Percentiles rank a stretch among this genome's conserved stretches.
These are phyloP conservation scores for Callosobruchus maculatus DNA, from an alignment of 2,888 invertebrate species.

Conservation along the genomic window DNA sequence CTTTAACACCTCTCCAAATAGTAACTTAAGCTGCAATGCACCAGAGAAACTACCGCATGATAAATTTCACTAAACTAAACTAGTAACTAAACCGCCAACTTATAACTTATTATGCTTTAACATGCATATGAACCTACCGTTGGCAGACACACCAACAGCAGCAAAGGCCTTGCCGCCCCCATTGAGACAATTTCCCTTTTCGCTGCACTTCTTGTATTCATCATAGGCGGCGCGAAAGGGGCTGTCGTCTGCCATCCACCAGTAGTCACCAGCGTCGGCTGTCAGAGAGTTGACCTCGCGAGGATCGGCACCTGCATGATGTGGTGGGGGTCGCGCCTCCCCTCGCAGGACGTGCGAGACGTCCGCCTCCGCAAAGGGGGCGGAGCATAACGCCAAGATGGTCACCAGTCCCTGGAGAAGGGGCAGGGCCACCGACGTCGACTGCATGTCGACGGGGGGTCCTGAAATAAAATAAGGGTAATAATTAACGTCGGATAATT, in stretches of 20 bases:
- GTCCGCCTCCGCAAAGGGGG: constrained; percentile 28
- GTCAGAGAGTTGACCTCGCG: constrained; percentile 30
- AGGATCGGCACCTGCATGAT: constrained; percentile 13
- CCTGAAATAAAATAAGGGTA: constrained; percentile 18
- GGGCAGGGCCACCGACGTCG: background rate
- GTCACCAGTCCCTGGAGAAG: constrained; percentile 40
- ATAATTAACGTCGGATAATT: too few species aligned
- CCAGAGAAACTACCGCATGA: too few species aligned
- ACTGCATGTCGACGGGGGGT: background rate
- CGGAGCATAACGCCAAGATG: background rate
- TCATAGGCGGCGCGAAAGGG: constrained; percentile 54
- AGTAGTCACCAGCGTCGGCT: constrained; percentile 44
- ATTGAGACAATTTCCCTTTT: constrained; percentile 28
- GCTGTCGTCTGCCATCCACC: constrained; percentile 61
- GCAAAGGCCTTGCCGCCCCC: background rate
- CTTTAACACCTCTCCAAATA: too few species aligned
- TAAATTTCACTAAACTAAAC: too few species aligned
- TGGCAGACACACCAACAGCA: background rate
- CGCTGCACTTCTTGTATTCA: constrained; percentile 42
- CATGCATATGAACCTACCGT: too few species aligned
- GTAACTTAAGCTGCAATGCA: too few species aligned
- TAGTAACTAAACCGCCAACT: too few species aligned
- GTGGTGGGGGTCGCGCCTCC: constrained; percentile 26
- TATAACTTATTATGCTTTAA: too few species aligned
- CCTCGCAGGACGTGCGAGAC: constrained; percentile 36